These are phyloP conservation scores for Xiphorhynchus erythropygius DNA, from an alignment of 2,797 vertebrate species.

Conservation along the genomic window DNA sequence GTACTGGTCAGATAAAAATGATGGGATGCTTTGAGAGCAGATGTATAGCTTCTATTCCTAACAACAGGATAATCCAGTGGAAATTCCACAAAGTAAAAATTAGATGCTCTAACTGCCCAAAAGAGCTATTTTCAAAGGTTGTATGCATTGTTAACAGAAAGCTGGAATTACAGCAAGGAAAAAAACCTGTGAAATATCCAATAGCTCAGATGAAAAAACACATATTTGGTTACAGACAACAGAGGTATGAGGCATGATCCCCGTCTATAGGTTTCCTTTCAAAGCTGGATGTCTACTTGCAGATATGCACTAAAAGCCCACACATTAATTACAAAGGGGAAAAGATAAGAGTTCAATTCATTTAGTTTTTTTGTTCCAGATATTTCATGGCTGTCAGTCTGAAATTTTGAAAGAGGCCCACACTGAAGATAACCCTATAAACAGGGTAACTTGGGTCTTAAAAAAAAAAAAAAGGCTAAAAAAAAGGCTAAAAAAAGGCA, in stretches of 20 bases:
- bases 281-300: constrained; percentile 32
- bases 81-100: constrained; percentile 25
- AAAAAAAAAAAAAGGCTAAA: background rate
- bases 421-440: constrained; percentile 9
- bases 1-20: background rate
- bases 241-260: background rate
- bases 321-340: constrained; percentile 57
- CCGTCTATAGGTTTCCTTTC: constrained; percentile 39
- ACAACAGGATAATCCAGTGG: background rate
- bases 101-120: background rate
- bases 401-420: constrained; percentile 29
- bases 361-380: constrained; percentile 27
- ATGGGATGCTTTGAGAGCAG: constrained; percentile 26
- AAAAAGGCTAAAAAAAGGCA: background rate
- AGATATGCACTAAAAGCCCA: constrained; percentile 39
- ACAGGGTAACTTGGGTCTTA: background rate
- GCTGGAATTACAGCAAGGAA: background rate
- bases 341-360: constrained; percentile 44
- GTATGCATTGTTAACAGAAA: constrained; percentile 34
- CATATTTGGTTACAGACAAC: background rate
- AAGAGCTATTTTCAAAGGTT: constrained; percentile 37
- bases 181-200: constrained; percentile 32
- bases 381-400: constrained; percentile 50
- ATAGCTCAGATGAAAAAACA: constrained; percentile 7
- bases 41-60: background rate